phyloP scores from a whole-genome alignment of 2,797 vertebrate genomes.

The Spinus olivaceus region DNA sequence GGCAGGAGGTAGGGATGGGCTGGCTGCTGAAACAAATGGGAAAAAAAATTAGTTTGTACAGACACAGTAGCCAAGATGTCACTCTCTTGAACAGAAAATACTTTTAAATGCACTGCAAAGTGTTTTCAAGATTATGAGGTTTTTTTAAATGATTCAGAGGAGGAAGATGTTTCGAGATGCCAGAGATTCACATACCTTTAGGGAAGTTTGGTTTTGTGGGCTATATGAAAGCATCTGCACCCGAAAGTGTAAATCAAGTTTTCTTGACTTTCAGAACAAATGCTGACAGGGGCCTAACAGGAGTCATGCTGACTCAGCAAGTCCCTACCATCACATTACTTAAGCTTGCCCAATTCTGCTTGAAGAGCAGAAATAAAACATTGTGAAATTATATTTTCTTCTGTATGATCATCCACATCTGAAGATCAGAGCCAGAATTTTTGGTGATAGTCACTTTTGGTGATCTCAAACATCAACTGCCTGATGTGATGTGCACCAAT shows the following conservation, averaged over 20 bases:
- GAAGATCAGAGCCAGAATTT: not conserved
- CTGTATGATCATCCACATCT: not conserved
- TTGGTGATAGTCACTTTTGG: not conserved
- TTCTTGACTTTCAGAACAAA: not conserved
- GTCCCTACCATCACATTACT: not conserved
- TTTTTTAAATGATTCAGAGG: not conserved
- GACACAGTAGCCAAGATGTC: not conserved
- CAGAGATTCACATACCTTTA: not conserved
- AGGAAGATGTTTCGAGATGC: not conserved
- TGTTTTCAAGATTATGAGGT: not conserved
- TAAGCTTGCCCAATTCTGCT: not conserved
- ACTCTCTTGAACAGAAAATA: not conserved
- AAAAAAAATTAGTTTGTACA: not conserved
- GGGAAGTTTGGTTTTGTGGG: not conserved
- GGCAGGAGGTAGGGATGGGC: not conserved
- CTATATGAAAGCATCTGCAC: not conserved
- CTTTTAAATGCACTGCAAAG: not conserved
- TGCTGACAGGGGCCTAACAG: not conserved
- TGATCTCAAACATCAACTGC: not conserved
- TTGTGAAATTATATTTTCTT: not conserved
- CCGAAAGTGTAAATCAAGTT: not conserved
- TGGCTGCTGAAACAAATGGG: conserved; percentile 55
- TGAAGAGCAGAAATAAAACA: not conserved
- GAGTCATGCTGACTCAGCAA: not conserved
- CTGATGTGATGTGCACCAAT: not conserved